Evolutionary conservation across 64 coral and sea anemone species (phyloP), one percentile per base, ranked within the genome.

Genomic region (Dendrophyllia cribrosa): DNA sequence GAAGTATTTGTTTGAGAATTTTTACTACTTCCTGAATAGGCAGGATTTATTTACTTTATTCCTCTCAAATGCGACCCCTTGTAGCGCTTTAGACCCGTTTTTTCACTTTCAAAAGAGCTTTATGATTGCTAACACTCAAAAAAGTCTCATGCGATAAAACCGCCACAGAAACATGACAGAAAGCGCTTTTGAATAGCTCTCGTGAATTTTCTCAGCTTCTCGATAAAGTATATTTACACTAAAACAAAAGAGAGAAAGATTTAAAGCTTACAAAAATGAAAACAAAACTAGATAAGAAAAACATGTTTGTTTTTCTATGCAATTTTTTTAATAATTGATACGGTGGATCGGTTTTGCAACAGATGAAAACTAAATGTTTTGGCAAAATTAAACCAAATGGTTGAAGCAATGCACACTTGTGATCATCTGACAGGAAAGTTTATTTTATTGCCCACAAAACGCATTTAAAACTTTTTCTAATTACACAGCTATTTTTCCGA

Each of bases 21-120:
- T 66, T 84, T 51, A 23, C 49, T n/a, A 56, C 51, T 52, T 77
- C 75, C 51, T 56, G 75, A 8, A 23, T 44, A 51, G 63, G 45
- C 44, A 20, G 44, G 80, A 20, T 67, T 66, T 67, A 63, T 69
- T 84, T 84, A 66, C 12, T 24, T 43, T 77, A 2, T 24, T 56
- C 15, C n/a, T 77, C 20, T 52, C 61, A 64, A 13, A 34, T 67
- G 9, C 20, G 80, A 84, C 60, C 61, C 79, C 79, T 63, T 45
- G 79, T 46, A 82, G 34, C 43, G 34, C n/a, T 46, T 82, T 43
- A 12, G 17, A 45, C 17, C 15, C 10, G n/a, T 14, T 73, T 25
- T 70, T 20, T 46, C 22, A 46, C 22, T 45, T 73, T 73, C 16
- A 50, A 48, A 50, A 50, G 7, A 50, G 9, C 17, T 45, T 50